A percentile compares a stretch with the other conserved stretches of the same genome.
Conservation (phyloP, 2,113 vertebrate species). For the Nesogale talazaci region DNA sequence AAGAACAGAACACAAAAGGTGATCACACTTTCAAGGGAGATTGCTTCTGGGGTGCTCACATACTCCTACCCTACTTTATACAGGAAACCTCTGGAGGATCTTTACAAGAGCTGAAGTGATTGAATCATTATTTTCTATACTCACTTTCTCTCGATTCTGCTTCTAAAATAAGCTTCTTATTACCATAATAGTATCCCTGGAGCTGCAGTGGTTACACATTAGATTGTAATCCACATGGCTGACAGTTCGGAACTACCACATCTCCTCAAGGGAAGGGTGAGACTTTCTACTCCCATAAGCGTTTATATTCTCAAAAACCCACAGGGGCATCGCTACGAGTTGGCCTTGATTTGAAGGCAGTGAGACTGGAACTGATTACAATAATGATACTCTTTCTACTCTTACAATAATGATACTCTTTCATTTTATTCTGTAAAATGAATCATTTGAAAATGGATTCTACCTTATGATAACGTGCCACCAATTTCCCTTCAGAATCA, state of each 20-base stretch:
- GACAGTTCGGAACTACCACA: too few relatives aligned
- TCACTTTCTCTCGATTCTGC: background rate
- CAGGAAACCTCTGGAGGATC: background rate
- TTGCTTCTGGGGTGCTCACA: background rate
- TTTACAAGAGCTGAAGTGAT: background rate
- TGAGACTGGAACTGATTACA: too few relatives aligned
- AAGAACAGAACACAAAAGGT: slow-evolving; percentile 17
- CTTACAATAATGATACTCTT: background rate
- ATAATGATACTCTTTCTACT: too few relatives aligned
- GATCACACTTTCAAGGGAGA: background rate
- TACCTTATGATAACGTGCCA: slow-evolving; percentile 84
- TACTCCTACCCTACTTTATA: background rate
- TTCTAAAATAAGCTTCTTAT: background rate
- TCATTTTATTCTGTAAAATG: background rate
- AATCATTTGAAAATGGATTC: background rate
- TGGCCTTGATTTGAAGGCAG: too few relatives aligned
- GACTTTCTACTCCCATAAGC: too few relatives aligned
- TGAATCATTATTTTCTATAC: background rate
- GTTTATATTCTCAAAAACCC: too few relatives aligned
- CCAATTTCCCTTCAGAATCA: slow-evolving; percentile 76
- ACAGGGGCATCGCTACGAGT: too few relatives aligned
- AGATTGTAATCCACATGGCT: too few relatives aligned
- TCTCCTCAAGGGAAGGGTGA: too few relatives aligned
- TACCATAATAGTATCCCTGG: background rate
- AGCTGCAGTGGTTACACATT: too few relatives aligned